Evolutionary conservation across 2,888 invertebrate species (phyloP), one percentile per base, ranked within the genome.

Genomic region (Coleophora deauratella): DNA sequence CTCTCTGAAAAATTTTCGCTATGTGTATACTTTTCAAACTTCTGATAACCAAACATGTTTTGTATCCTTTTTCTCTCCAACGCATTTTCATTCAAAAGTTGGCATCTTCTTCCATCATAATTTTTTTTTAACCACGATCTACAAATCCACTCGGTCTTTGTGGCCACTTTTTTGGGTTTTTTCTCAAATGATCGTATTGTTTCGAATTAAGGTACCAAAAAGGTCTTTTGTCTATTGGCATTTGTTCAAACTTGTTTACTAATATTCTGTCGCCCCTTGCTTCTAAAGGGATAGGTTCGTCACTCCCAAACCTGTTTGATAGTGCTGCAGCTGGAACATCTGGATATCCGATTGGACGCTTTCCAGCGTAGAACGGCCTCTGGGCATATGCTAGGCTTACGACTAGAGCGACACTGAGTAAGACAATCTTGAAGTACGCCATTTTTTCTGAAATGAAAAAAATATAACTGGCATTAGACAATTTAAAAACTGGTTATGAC

Each of bases 331-430:
- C 62, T 38, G 86, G 87, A 30, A 88, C 71, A 36, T 79, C 82
- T 42, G 90, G 91, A 47, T 87, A 87, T n/a, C 90, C 90, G 13
- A 88, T 88, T 0, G 89, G 81, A 7, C 78, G 69, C 1, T 70
- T 57, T 8, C 89, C 89, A 3, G 91, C 91, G 59, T 90, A 93
- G 37, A 87, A 87, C 0, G 91, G 89, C 15, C 92, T 82, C 64
- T 92, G 92, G 1, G 86, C 86, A 37, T 72, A 52, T 2, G 66
- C 68, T 13, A 72, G n/a, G 14, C 59, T 57, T 9, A 63, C 49
- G 12, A 73, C 40, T 31, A 66, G 37, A 30, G 60, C 46, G 27
- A 84, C 38, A 27, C 72, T 50, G 27, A 72, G 41, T 3, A 57
- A 27, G 21, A 21, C 21, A 44, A 66, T 55, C 55, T 57, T 66